Conservation (phyloP, 2,113 vertebrate genomes). For the Smithornis capensis region DNA sequence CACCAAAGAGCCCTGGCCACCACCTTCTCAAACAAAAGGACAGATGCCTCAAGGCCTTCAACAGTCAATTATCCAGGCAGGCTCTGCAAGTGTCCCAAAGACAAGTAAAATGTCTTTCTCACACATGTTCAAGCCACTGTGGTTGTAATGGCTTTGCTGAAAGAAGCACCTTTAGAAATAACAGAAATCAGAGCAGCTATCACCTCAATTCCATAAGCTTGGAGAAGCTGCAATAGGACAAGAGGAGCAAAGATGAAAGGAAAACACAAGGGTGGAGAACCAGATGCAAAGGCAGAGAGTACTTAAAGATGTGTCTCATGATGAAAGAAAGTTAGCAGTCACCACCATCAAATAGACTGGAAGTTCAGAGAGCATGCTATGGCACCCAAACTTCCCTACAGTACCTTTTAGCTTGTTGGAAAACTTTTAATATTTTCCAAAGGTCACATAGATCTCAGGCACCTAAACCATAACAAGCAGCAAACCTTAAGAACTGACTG, state of each 20-base stretch:
- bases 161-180: background rate
- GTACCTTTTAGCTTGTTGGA: background rate
- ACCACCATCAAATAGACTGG: background rate
- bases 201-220: background rate
- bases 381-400: background rate
- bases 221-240: background rate
- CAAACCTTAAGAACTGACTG: background rate
- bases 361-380: background rate
- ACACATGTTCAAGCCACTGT: background rate
- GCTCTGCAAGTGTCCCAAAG: background rate
- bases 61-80: accelerated
- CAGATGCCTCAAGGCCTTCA: background rate
- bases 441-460: background rate
- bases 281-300: background rate
- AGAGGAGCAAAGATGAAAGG: background rate
- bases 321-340: background rate
- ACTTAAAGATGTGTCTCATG: background rate
- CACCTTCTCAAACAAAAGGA: background rate
- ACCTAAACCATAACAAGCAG: background rate
- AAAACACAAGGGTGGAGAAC: background rate
- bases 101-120: background rate
- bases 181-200: background rate
- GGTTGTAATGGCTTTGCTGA: background rate
- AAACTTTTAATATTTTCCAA: background rate
- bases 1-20: background rate